These are phyloP conservation scores for Alces alces DNA, from an alignment of 2,113 vertebrate genomes.

Conservation along the genomic window DNA sequence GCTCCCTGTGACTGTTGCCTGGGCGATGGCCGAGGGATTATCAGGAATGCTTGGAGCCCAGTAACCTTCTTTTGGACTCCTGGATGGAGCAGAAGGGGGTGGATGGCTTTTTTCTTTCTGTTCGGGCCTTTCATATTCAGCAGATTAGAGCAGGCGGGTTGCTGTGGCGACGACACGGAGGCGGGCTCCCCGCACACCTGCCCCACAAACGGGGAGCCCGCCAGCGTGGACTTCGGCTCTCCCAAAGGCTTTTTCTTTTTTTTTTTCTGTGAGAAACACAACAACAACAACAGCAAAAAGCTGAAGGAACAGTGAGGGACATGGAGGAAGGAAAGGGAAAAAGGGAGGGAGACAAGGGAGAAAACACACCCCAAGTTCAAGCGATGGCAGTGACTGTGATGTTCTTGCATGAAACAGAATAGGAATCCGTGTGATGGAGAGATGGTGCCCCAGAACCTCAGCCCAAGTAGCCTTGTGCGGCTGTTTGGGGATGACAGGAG, in stretches of 20 bases:
- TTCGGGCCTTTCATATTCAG: constrained; percentile 81
- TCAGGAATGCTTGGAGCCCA: constrained; percentile 81
- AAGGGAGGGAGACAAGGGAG: background rate
- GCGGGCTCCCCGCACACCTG: constrained; percentile 84
- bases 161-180: constrained; percentile 82
- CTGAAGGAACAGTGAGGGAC: background rate
- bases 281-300: constrained; percentile 4
- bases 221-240: constrained; percentile 67
- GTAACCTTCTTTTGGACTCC: constrained; percentile 80
- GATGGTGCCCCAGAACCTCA: background rate
- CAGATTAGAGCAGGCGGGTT: constrained; percentile 85
- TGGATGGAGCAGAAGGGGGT: constrained; percentile 82
- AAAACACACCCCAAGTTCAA: background rate
- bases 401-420: constrained; percentile 6
- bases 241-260: constrained; percentile 51
- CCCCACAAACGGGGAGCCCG: constrained; percentile 69
- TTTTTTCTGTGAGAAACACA: constrained; percentile 53
- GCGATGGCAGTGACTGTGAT: background rate
- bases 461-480: background rate
- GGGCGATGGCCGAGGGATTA: constrained; percentile 83
- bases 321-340: background rate
- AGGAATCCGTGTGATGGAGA: background rate
- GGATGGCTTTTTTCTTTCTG: constrained; percentile 82
- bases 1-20: constrained; percentile 83
- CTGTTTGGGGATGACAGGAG: background rate